These are phyloP conservation scores for Ectropis grisescens DNA, from an alignment of 1,140 invertebrate genomes.

Conservation along the genomic window DNA sequence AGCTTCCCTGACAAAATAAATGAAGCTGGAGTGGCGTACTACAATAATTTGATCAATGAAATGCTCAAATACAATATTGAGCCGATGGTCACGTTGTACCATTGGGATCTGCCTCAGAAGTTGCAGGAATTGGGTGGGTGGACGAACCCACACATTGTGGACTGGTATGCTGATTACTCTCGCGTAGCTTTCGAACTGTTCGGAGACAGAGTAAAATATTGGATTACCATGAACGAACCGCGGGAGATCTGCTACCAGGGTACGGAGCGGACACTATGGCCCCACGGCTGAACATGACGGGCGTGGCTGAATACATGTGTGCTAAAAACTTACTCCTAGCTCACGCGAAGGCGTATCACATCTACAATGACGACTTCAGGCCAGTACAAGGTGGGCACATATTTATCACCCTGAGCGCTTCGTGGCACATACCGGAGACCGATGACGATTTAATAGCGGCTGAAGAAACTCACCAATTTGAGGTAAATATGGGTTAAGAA, in stretches of 20 bases:
- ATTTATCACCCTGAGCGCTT: neutral
- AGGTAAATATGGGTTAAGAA: neutral
- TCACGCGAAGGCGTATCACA: slow-evolving; percentile 45
- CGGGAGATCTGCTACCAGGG: slow-evolving; percentile 62
- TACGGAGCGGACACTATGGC: slow-evolving; percentile 42
- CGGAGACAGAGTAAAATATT: slow-evolving; percentile 69
- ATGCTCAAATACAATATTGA: slow-evolving; percentile 57
- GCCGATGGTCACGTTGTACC: slow-evolving; percentile 71
- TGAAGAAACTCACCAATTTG: neutral
- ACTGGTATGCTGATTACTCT: neutral
- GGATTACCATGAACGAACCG: slow-evolving; percentile 71
- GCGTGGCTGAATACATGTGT: slow-evolving; percentile 61
- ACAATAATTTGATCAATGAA: slow-evolving; percentile 72
- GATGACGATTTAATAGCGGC: neutral
- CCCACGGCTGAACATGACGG: slow-evolving; percentile 44
- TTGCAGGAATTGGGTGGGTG: slow-evolving; percentile 63
- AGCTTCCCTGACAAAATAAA: slow-evolving; percentile 49
- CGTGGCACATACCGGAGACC: neutral
- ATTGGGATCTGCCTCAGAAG: slow-evolving; percentile 52
- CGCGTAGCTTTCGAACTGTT: slow-evolving; percentile 70
- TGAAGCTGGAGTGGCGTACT: slow-evolving; percentile 72
- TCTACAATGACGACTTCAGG: slow-evolving; percentile 48
- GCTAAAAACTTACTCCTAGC: slow-evolving; percentile 60
- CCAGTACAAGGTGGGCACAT: neutral
- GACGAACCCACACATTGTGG: slow-evolving; percentile 42